Evolutionary conservation across 2,888 invertebrate species (phyloP), one percentile per base, ranked within the genome.

Genomic region (Sarcophaga carnaria): DNA sequence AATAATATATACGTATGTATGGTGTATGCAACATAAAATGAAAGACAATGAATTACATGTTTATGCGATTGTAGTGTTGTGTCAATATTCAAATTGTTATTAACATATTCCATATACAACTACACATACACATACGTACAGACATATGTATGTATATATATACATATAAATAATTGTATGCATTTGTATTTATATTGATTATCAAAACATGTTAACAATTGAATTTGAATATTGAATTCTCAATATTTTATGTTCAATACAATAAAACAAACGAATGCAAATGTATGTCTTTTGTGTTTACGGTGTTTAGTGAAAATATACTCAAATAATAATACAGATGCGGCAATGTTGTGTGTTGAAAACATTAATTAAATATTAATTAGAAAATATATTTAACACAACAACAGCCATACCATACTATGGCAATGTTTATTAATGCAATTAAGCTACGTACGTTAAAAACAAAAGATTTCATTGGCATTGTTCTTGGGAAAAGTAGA

Each of bases 71-170:
- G 5, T 4, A 74, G 74, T 78, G 67, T 83, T 78, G 63, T 74
- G 72, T 78, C 74, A 78, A 74, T 83, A 74, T 63, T 78, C 54
- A 72, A 78, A 78, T 74, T 63, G 63, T 63, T 78, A 78, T 83
- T 83, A 79, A 67, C 74, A 79, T 83, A 62, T 69, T 64, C 64
- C 20, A 71, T 45, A 76, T 70, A 76, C 66, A 77, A 45, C 37
- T 12, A 71, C 45, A 67, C 45, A 67, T 47, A 67, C 45, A 67
- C 22, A 27, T 25, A 25, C 14, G 12, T 64, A 11, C 1, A 17
- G 45, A 66, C 27, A 11, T 37, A 66, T 60, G 25, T 77, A 67
- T 4, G 37, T 60, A 20, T 59, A 11, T 8, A 47, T 62, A n/a
- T 66, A 59, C 14, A 27, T 54, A 12, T 37, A 66, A 20, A 67